These are phyloP conservation scores for Syrista parreyssii DNA, from an alignment of 2,888 invertebrate species.

Conservation along the genomic window DNA sequence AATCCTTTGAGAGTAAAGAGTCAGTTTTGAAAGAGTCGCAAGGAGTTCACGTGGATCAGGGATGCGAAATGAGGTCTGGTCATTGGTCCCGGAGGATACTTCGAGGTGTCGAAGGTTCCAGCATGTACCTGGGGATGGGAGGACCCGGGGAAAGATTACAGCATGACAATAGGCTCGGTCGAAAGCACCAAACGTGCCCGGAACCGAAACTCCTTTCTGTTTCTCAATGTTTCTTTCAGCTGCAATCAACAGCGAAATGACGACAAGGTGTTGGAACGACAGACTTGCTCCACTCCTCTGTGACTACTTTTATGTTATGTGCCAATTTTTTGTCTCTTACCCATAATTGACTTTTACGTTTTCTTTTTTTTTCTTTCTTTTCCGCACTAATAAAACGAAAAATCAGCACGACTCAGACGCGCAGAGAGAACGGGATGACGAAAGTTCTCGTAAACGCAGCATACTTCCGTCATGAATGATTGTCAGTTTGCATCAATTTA, in stretches of 20 bases:
- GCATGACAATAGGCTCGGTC: conserved; percentile 7
- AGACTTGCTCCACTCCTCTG: conserved; percentile 41
- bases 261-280: conserved; percentile 35
- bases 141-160: background rate
- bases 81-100: too few species aligned
- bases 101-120: conserved; percentile 7
- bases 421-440: too few species aligned
- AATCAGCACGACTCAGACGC: too few species aligned
- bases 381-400: background rate
- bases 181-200: conserved; percentile 25
- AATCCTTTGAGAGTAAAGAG: too few species aligned
- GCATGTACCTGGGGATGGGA: conserved; percentile 2
- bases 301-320: conserved; percentile 15
- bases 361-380: conserved; percentile 7
- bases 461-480: too few species aligned
- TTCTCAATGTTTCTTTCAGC: conserved; percentile 30
- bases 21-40: too few species aligned
- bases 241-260: conserved; percentile 18
- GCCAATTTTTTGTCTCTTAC: conserved; percentile 3
- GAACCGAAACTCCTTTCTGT: background rate
- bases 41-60: too few species aligned
- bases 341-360: background rate
- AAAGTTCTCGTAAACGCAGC: too few species aligned
- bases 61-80: too few species aligned
- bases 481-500: too few species aligned